phyloP scores from a whole-genome alignment of 2,113 vertebrate genomes.

The Columba janthina region DNA sequence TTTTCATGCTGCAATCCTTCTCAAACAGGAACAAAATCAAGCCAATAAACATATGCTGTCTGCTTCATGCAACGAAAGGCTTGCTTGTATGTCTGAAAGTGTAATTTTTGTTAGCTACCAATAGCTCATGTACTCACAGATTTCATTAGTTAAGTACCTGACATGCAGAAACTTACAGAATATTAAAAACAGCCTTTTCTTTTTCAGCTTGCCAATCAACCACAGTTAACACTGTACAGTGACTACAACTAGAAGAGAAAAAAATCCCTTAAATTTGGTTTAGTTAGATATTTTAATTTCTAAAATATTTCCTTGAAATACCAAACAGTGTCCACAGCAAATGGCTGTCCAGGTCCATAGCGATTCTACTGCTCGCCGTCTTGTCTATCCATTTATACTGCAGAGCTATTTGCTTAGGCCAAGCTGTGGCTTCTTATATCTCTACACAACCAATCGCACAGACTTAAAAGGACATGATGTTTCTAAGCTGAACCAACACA shows the following conservation, averaged over 20 bases:
- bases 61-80: not conserved
- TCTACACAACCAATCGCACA: not conserved
- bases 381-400: not conserved
- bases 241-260: not conserved
- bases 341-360: not conserved
- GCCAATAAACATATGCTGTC: not conserved
- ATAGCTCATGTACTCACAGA: not conserved
- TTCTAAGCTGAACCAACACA: not conserved
- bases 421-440: not conserved
- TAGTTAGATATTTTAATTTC: not conserved
- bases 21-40: slow-evolving; percentile 3
- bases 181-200: not conserved
- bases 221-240: not conserved
- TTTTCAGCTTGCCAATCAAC: not conserved
- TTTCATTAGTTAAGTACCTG: not conserved
- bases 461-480: not conserved
- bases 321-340: not conserved
- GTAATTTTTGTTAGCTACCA: not conserved
- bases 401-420: not conserved
- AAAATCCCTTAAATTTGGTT: not conserved
- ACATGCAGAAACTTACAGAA: not conserved
- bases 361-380: not conserved
- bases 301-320: not conserved
- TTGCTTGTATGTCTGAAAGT: not conserved
- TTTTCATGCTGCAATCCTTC: not conserved